These are phyloP conservation scores for Gnatocerus cornutus DNA, from an alignment of 2,888 invertebrate genomes.

Conservation along the genomic window DNA sequence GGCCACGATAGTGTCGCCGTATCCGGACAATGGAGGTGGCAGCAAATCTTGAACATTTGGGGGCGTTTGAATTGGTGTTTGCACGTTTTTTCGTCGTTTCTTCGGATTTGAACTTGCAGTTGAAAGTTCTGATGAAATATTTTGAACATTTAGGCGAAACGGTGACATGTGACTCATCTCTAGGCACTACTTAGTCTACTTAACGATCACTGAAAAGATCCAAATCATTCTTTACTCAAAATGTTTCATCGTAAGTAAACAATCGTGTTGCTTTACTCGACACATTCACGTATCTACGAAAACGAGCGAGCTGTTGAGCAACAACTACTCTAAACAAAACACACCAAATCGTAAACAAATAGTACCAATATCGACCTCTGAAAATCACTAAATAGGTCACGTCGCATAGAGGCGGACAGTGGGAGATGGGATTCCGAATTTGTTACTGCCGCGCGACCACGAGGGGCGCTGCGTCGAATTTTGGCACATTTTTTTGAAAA, in stretches of 20 bases:
- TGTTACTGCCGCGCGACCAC: no score
- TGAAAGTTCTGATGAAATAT: slow-evolving; percentile 73
- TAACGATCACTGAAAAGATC: slow-evolving; percentile 14
- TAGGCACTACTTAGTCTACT: slow-evolving; percentile 40
- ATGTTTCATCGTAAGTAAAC: slow-evolving; percentile 36
- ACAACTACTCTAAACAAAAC: neutral
- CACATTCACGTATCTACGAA: slow-evolving; percentile 6
- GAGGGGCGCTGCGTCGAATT: no score
- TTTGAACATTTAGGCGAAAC: slow-evolving; percentile 69
- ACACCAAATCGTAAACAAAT: slow-evolving; percentile 3
- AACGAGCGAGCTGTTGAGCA: neutral
- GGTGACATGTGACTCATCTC: slow-evolving; percentile 70
- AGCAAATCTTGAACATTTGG: slow-evolving; percentile 87
- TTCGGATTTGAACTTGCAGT: slow-evolving; percentile 89
- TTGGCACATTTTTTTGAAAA: no score
- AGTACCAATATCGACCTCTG: no score
- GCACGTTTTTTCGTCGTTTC: slow-evolving; percentile 86
- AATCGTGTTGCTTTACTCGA: slow-evolving; percentile 18
- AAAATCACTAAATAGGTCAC: no score
- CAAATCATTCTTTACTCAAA: slow-evolving; percentile 30
- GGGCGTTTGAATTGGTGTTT: slow-evolving; percentile 79
- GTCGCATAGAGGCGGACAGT: no score
- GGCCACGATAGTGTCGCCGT: slow-evolving; percentile 94
- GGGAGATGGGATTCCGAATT: no score
- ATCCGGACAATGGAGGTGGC: slow-evolving; percentile 89